A percentile compares a stretch with the other conserved stretches of the same genome.
Conservation (phyloP, 2,113 vertebrate species). For the Coracopsis vasa region DNA sequence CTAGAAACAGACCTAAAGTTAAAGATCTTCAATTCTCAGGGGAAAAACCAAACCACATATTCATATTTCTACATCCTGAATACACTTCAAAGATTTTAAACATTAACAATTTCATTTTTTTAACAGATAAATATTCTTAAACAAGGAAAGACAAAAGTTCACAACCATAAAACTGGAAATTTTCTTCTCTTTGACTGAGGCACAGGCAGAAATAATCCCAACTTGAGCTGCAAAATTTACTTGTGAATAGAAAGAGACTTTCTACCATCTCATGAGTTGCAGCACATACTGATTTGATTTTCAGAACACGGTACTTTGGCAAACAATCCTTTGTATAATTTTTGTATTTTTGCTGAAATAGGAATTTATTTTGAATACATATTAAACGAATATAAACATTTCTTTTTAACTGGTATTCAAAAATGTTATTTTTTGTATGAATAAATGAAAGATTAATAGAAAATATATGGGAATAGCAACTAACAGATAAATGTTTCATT, state of each 20-base stretch:
- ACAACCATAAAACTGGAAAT: neutral
- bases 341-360: neutral
- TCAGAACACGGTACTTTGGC: neutral
- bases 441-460: conserved; percentile 8
- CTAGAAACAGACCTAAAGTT: neutral
- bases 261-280: neutral
- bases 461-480: neutral
- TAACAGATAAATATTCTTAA: neutral
- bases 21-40: neutral
- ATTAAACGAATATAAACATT: neutral
- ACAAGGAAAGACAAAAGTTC: neutral
- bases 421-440: neutral
- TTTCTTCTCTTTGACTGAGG: neutral
- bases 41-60: neutral
- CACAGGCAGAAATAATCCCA: neutral
- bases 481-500: conserved; percentile 19
- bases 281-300: conserved; percentile 8
- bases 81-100: neutral
- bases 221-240: neutral
- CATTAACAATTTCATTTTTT: neutral
- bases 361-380: neutral
- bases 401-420: neutral
- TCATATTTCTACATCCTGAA: neutral
- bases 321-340: neutral
- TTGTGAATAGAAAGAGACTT: neutral